phyloP scores from a whole-genome alignment of 2,113 vertebrate genomes.

The Microtus oregoni region DNA sequence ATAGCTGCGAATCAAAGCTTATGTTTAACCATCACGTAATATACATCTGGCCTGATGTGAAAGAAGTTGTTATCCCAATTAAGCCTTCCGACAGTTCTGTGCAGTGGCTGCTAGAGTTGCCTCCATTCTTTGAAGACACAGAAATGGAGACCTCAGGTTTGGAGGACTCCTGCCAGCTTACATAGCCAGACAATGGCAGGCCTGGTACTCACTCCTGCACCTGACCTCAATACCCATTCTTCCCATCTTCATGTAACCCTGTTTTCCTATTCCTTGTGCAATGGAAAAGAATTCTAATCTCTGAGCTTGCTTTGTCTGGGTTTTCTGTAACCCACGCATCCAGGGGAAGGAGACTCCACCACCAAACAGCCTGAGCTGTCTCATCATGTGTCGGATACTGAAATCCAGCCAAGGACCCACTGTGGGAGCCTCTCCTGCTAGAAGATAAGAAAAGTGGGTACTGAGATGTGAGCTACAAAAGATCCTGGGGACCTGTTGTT shows the following conservation, averaged over 20 bases:
- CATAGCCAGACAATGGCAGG: not conserved
- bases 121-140: conserved; percentile 10
- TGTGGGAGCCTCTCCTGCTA: not conserved
- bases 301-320: not conserved
- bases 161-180: not conserved
- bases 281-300: not conserved
- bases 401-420: not conserved
- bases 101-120: not conserved
- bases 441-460: not conserved
- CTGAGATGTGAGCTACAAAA: not conserved
- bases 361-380: not conserved
- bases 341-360: not conserved
- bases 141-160: not conserved
- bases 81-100: not conserved
- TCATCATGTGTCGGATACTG: not conserved
- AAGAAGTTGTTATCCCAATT: not conserved
- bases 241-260: not conserved
- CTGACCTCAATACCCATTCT: not conserved
- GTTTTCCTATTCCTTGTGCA: not conserved
- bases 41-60: not conserved
- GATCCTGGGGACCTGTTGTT: not conserved
- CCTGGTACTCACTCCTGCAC: not conserved
- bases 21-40: not conserved
- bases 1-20: not conserved
- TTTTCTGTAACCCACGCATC: not conserved